Conservation (phyloP, 1,140 invertebrate genomes). For the Bombus breviceps region DNA sequence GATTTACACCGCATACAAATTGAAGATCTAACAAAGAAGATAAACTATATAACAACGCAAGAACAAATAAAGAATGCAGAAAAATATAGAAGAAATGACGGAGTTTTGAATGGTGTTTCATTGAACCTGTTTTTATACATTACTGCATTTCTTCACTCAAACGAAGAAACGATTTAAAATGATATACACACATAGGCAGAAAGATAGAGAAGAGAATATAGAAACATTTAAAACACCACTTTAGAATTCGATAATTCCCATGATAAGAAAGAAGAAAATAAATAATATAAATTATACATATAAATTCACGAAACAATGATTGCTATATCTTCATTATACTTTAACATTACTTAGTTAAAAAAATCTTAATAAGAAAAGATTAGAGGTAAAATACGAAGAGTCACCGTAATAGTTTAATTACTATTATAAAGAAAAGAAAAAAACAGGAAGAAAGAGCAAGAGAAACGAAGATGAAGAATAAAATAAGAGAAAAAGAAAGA, state of each 20-base stretch:
- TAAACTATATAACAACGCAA: not conserved
- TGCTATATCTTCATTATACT: conserved; percentile 60
- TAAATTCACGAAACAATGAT: conserved; percentile 42
- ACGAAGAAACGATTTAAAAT: not conserved
- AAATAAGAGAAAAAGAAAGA: not conserved
- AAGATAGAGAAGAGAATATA: not conserved
- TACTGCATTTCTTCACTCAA: not conserved
- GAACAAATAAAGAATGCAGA: not conserved
- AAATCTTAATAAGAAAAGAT: not conserved
- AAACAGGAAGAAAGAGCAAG: not conserved
- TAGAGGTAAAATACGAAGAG: conserved; percentile 12
- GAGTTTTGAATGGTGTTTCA: conserved; percentile 7
- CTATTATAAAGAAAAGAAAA: not conserved
- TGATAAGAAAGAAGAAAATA: conserved; percentile 32
- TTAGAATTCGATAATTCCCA: conserved; percentile 35
- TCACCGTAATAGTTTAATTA: not conserved
- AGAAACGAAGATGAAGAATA: not conserved
- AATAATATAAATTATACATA: conserved; percentile 46
- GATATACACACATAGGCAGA: too few relatives aligned
- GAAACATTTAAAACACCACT: conserved; percentile 21
- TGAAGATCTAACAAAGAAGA: not conserved
- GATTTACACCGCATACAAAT: too few relatives aligned
- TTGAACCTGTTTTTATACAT: conserved; percentile 10
- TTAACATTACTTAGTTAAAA: conserved; percentile 31
- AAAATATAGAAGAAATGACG: not conserved